Conservation (phyloP, 2,888 invertebrate species). For the Nomada goodeniana region DNA sequence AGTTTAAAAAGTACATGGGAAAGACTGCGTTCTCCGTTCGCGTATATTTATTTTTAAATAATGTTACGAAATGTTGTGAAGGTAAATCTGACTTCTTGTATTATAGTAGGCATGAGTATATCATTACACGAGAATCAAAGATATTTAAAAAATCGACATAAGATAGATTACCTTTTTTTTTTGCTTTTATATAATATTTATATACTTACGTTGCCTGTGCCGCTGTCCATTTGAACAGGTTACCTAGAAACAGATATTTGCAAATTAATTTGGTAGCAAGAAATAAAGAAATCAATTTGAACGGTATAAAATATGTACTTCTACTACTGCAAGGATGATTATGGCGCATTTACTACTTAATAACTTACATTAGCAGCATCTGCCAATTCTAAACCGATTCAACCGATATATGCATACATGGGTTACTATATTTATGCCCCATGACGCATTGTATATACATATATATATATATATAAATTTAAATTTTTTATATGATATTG, state of each 20-base stretch:
- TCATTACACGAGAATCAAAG: not conserved
- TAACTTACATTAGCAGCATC: conserved; percentile 1
- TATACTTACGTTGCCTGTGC: conserved; percentile 30
- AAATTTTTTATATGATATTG: not conserved
- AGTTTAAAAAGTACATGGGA: conserved; percentile 32
- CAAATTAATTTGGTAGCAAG: not conserved
- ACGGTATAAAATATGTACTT: conserved; percentile 1
- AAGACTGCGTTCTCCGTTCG: conserved; percentile 29
- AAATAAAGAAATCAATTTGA: not conserved
- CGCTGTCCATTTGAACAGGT: conserved; percentile 27
- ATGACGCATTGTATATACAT: too few species aligned
- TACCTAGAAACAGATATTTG: conserved; percentile 8
- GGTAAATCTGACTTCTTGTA: conserved; percentile 27
- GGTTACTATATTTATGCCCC: too few species aligned
- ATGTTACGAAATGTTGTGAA: conserved; percentile 57
- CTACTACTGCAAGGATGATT: conserved; percentile 5
- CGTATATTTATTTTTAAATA: conserved; percentile 57
- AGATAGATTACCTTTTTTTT: not conserved
- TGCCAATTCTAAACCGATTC: not conserved
- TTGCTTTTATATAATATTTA: too few species aligned
- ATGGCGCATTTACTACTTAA: conserved; percentile 12
- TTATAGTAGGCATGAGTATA: not conserved
- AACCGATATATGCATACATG: too few species aligned
- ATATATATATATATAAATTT: not conserved
- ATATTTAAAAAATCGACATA: not conserved